phyloP scores from a whole-genome alignment of 2,888 invertebrate genomes.

The Watsonalla cultraria region DNA sequence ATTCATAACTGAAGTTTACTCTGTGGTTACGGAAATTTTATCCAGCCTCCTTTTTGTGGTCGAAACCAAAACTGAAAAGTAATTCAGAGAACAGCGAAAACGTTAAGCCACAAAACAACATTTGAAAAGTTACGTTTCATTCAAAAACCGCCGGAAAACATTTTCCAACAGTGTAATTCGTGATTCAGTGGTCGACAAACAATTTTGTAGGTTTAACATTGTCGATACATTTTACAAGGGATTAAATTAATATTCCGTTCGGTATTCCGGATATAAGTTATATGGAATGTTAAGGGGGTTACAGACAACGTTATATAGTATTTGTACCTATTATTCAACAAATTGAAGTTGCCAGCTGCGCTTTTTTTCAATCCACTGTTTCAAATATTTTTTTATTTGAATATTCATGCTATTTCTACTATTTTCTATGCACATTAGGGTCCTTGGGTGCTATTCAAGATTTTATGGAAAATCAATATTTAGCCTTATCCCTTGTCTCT shows the following conservation, averaged over 20 bases:
- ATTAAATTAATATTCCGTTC: conserved; percentile 37
- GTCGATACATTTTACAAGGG: conserved; percentile 22
- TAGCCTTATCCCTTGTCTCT: too few relatives aligned
- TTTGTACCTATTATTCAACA: too few relatives aligned
- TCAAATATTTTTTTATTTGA: too few relatives aligned
- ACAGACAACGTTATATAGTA: too few relatives aligned
- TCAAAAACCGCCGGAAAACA: conserved; percentile 36
- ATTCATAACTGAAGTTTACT: conserved; percentile 31
- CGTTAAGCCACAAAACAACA: conserved; percentile 46
- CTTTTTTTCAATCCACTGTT: too few relatives aligned
- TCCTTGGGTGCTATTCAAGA: too few relatives aligned
- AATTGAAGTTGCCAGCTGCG: too few relatives aligned
- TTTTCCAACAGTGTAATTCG: conserved; percentile 35
- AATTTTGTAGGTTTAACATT: conserved; percentile 20
- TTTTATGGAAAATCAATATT: too few relatives aligned
- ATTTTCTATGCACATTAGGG: too few relatives aligned
- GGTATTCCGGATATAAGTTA: conserved; percentile 9
- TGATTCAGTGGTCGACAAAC: conserved; percentile 35
- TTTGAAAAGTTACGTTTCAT: conserved; percentile 46
- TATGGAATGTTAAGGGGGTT: conserved; percentile 9
- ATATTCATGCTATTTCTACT: too few relatives aligned
- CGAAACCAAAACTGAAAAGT: conserved; percentile 44
- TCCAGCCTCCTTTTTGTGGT: conserved; percentile 35
- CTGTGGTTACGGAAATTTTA: conserved; percentile 27
- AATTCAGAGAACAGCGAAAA: conserved; percentile 44